Evolutionary conservation across 2,888 invertebrate genomes (phyloP).

Genomic region (Harpalus rubripes): DNA sequence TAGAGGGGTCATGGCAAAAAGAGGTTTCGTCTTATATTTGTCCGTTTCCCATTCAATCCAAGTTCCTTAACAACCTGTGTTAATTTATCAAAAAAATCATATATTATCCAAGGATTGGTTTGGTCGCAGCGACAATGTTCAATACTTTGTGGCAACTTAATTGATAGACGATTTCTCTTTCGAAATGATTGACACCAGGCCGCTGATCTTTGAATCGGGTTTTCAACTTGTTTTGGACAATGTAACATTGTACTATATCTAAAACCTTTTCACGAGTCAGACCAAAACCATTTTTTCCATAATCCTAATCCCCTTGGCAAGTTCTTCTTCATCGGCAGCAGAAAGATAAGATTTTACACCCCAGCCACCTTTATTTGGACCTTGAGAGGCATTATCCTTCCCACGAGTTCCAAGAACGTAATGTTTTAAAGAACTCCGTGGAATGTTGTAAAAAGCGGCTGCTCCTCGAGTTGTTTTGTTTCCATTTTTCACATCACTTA

Average conservation of each 20-base stretch:
- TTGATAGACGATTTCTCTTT: conserved; percentile 11
- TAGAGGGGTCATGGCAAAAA: conserved; percentile 67
- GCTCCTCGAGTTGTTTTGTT: conserved; percentile 43
- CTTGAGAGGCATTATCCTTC: background rate
- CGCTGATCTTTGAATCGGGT: conserved; percentile 61
- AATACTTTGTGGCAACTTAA: conserved; percentile 59
- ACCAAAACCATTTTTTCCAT: conserved; percentile 11
- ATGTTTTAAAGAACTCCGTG: background rate
- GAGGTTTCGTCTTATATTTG: conserved; percentile 68
- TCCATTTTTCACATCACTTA: conserved; percentile 52
- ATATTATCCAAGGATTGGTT: conserved; percentile 56
- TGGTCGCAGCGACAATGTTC: conserved; percentile 58
- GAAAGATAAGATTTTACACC: conserved; percentile 18
- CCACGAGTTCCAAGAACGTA: conserved; percentile 9
- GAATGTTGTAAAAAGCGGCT: conserved; percentile 14
- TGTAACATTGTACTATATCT: conserved; percentile 15
- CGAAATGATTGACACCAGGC: conserved; percentile 57
- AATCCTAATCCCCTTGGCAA: no score
- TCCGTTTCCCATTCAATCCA: conserved; percentile 57
- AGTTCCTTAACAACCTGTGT: conserved; percentile 49
- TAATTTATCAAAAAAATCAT: conserved; percentile 49
- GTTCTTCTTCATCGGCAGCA: conserved; percentile 17
- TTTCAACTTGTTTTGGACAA: conserved; percentile 42
- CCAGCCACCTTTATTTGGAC: background rate
- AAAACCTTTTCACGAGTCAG: background rate